Conservation (phyloP, 2,797 vertebrate genomes). For the Pseudomugil tenellus region DNA sequence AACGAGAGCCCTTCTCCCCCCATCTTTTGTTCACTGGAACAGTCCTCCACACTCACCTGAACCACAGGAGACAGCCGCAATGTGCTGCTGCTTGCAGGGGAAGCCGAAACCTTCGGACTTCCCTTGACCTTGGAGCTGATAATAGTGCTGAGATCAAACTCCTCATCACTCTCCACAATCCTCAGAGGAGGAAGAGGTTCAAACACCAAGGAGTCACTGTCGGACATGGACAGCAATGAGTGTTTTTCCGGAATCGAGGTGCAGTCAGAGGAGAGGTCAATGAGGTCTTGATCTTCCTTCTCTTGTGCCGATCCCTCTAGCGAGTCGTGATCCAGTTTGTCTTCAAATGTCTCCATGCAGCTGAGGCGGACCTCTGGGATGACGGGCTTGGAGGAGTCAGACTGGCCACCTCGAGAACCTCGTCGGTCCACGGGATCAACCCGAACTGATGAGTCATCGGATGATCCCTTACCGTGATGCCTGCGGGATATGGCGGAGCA, state of each 20-base stretch:
- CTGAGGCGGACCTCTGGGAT: constrained; percentile 97
- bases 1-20: constrained; percentile 54
- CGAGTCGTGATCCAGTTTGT: constrained; percentile 85
- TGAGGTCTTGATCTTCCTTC: constrained; percentile 93
- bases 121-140: constrained; percentile 72
- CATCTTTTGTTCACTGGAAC: constrained; percentile 83
- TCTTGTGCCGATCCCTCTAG: constrained; percentile 59
- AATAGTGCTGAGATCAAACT: constrained; percentile 84
- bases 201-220: constrained; percentile 96
- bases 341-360: constrained; percentile 95
- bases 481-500: constrained; percentile 72
- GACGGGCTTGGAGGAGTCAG: constrained; percentile 83
- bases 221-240: constrained; percentile 92
- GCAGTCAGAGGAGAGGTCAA: constrained; percentile 96
- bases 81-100: constrained; percentile 84
- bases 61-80: constrained; percentile 87
- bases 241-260: constrained; percentile 94
- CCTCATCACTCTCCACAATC: constrained; percentile 97
- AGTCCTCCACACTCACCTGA: constrained; percentile 93
- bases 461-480: constrained; percentile 78
- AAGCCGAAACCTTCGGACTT: constrained; percentile 73
- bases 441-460: constrained; percentile 80
- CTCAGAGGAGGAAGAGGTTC: constrained; percentile 93
- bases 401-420: constrained; percentile 72
- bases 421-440: constrained; percentile 61